Evolutionary conservation across 2,888 invertebrate genomes (phyloP), one percentile per base, ranked within the genome.

Genomic region (Mesorhabditis spiculigera): DNA sequence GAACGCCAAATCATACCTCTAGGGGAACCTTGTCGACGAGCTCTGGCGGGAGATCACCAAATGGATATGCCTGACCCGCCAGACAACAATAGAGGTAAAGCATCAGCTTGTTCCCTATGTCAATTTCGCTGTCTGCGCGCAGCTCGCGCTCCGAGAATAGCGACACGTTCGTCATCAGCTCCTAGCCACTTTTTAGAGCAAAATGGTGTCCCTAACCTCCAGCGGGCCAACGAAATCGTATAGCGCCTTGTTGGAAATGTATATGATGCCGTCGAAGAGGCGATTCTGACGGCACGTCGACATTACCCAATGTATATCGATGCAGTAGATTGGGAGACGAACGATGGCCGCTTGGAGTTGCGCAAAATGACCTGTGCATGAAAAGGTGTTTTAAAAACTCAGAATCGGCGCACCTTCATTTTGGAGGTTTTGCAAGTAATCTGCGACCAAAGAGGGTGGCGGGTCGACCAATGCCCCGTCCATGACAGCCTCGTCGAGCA

Each of bases 11-110:
- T 28, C 41, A 6, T 16, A 73, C 73, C 65, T 82, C 81, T 13
- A 82, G 62, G 0, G 82, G 79, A 8, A 82, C 82, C 28, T 71
- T 72, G 13, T 76, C 73, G 43, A 67, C 64, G 43, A 75, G 61
- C 6, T 78, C 72, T 41, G 70, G 70, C 1, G 75, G 71, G 44
- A 82, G 66, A 4, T 44, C 80, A 0, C 93, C 93, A 67, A 87
- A 86, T 0, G 93, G 93, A 88, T 92, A 94, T 0, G 92, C 92
- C 70, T 92, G 88, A 0, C 93, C 94, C n/a, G 93, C 91, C 75
- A 94, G 88, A 83, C 93, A 93, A 77, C 93, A 93, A 67, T 80
- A 93, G 45, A 93, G 90, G 85, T 93, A 94, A 4, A 94, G 93
- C 67, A 94, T 87, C 76, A 94, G 87, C 74, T 92, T 92, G 84